Base-by-base conservation (phyloP, 2,888 invertebrate genomes). In the Pollenia griseotomentosa region DNA sequence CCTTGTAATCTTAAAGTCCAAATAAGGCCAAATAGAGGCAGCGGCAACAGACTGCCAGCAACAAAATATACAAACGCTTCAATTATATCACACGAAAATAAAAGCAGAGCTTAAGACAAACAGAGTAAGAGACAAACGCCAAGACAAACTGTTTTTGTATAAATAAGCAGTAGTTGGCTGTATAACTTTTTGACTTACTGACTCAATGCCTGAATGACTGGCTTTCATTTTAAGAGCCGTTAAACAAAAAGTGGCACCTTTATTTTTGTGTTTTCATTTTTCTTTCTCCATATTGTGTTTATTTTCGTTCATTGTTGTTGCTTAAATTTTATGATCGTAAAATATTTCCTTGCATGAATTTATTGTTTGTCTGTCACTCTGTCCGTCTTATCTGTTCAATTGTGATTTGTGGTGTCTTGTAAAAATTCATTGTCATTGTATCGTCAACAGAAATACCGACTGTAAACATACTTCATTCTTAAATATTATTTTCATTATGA, bases 371-470 rank as follows among this genome's bases (percentile, higher is more conserved):
- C 46, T 12, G 14, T 44, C 16, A 42, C 11, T 74, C 19, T 68
- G 53, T 40, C 7, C 40, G 53, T 53, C 77, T 53, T 44, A 57
- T 53, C 9, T 33, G 42, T 42, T 6, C 11, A 23, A 11, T 57
- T 19, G 11, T 11, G 11, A 12, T 16, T 40, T 73, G 14, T 12
- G 53, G 14, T 11, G 4, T 80, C 63, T 59, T 65, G 68, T 68
- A 65, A 33, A 77, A 77, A 73, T 66, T 66, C 66, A 73, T 48
- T 82, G 86, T 79, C 82, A 73, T 86, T 79, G 82, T 23, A 8
- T 70, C 63, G 66, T 78, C 8, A 11, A 44, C 2, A 53, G 19
- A 48, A 48, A 46, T n/a, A 59, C 40, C 2, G 55, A 55, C 55
- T 1, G 4, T n/a, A 2, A 23, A 23, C 23, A 23, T 23, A 23